Percentiles rank a stretch among this genome's conserved stretches.
Conservation (phyloP, 2,797 vertebrate species). For the Lycodopsis pacificus region DNA sequence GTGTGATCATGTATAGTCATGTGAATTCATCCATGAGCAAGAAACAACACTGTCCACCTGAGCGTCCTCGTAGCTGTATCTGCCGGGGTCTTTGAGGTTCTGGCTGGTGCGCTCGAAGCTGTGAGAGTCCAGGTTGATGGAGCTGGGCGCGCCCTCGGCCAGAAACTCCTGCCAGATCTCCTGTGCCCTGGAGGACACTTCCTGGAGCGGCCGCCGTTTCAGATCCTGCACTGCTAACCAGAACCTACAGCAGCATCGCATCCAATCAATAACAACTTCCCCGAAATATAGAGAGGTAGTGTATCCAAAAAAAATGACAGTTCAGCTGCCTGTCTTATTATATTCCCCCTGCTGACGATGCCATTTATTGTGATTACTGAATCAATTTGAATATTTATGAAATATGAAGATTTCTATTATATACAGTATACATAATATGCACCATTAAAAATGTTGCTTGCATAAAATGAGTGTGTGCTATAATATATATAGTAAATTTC, state of each 20-base stretch:
- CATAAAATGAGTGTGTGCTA: background rate
- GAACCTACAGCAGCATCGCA: slow-evolving; percentile 83
- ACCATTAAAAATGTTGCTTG: background rate
- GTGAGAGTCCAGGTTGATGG: slow-evolving; percentile 97
- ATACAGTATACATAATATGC: background rate
- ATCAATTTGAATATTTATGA: background rate
- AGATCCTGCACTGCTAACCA: slow-evolving; percentile 96
- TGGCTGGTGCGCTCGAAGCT: slow-evolving; percentile 96
- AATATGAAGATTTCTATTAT: background rate
- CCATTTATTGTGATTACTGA: background rate
- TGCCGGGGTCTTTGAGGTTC: slow-evolving; percentile 95
- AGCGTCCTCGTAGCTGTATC: slow-evolving; percentile 96
- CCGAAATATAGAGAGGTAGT: background rate
- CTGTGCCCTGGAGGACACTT: slow-evolving; percentile 89
- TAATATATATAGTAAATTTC: too few relatives aligned
- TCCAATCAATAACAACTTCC: background rate
- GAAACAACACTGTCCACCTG: slow-evolving; percentile 85
- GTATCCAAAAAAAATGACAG: background rate
- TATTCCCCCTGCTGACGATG: background rate
- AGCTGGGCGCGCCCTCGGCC: slow-evolving; percentile 93
- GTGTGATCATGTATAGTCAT: background rate
- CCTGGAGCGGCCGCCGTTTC: slow-evolving; percentile 92
- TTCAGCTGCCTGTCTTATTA: background rate
- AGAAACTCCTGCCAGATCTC: slow-evolving; percentile 98
- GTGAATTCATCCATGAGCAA: background rate